Base-by-base conservation (phyloP, 2,888 invertebrate genomes). In the Torymus aiolomorphi region DNA sequence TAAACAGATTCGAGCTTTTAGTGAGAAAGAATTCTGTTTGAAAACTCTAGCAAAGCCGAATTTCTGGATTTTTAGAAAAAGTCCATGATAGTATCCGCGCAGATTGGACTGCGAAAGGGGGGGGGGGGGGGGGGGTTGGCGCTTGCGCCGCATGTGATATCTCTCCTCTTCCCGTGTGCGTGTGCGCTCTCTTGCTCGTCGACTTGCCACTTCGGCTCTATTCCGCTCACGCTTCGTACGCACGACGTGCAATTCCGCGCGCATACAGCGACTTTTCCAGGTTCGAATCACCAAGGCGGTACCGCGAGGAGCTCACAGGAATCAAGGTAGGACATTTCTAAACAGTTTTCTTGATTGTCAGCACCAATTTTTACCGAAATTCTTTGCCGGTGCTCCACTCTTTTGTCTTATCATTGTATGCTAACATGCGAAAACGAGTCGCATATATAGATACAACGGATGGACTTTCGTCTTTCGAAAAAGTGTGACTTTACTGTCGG, bases 231-330 rank as follows among this genome's bases (percentile, higher is more conserved):
- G 63, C n/a, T 54, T 70, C 20, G 51, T 59, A 51, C 59, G 42
- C 51, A 20, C 24, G 59, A 51, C 31, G 59, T 69, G 20, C 61
- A 74, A 74, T 42, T 62, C 63, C 57, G 61, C 51, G 70, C 66
- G 73, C 16, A 56, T 66, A 16, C 56, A 78, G 74, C 76, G 69
- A 70, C 75, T 80, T 78, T 78, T 24, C 73, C 13, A 31, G 42
- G 42, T 8, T 42, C 42, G 8, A 42, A 8, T 42, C 8, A 42
- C 42, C 0, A 1, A 42, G 31, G 83, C 87, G 86, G 85, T 87
- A 87, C 86, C 86, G 82, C 18, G 66, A 42, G 56, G 77, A 78
- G 54, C 8, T 74, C 16, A 42, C 42, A 42, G 51, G 12, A 70
- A 59, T 74, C 63, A 75, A 79, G 78, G 78, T 79, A 74, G 18